Base-by-base conservation (phyloP, 2,113 vertebrate genomes). In the Enhydra lutris region DNA sequence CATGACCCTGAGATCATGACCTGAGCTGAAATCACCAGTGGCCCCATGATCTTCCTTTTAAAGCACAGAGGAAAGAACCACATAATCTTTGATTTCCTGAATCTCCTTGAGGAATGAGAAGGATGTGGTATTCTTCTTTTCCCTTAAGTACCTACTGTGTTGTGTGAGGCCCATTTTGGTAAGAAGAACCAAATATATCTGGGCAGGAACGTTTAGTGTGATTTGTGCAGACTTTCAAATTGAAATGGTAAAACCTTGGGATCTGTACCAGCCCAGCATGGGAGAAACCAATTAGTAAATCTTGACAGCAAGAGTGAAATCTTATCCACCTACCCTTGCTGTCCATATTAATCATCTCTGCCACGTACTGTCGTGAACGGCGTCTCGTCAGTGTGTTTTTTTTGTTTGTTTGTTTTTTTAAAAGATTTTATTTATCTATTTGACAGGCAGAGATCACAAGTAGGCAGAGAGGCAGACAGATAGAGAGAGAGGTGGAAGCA, bases 161-260 rank as follows among this genome's bases (percentile, higher is more conserved):
- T 74, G 6, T 82, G 15, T 55, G 31, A 17, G 29, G 73, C n/a
- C 4, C 31, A 21, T 78, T 93, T 90, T 74, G 84, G 42, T 50
- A 94, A 89, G 52, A 92, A 29, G 26, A 91, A 8, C n/a, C 71
- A 91, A 47, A 11, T 57, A 69, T 47, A 92, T 39, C 31, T 82
- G 83, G 82, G 59, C 6, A 84, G 36, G 31, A 84, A 61, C 79
- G 10, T 61, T 76, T 8, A n/a, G 20, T 84, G 78, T 89, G 52
- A 55, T 96, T 93, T 82, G 91, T 96, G 47, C 63, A 86, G 29
- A 81, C 94, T 97, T 95, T 96, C 80, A 93, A 78, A 73, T 83
- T 42, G 88, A 89, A 93, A 74, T 97, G 81, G 63, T 93, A 83
- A 96, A 87, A 90, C 45, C 63, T 63, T 92, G 36, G 61, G 83